Evolutionary conservation across 2,888 invertebrate species (phyloP), one percentile per base, ranked within the genome.

Genomic region (Amblyjoppa proteus): DNA sequence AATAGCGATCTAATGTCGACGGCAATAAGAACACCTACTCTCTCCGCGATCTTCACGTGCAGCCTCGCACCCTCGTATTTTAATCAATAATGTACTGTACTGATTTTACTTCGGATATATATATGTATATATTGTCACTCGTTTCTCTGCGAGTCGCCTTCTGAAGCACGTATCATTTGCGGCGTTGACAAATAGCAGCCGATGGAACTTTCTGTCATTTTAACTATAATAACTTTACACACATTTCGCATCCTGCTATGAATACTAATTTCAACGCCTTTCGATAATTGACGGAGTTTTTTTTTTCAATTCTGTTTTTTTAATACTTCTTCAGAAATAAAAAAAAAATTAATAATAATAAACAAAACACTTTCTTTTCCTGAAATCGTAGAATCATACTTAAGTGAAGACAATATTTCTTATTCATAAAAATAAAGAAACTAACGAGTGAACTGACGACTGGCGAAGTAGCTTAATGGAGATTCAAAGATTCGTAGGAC

Each of bases 1-100:
- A 20, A 25, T 20, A 49, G 51, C 11, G 20, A 38, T 68, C 38
- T 56, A 71, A 73, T 73, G 56, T 56, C 56, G 16, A 70, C 51
- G 58, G 58, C 58, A 25, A 25, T 58, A 51, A 49, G 6, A 28
- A 7, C 70, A 16, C n/a, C 70, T 25, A 45, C 11, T 51, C 31
- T 70, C 51, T n/a, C 31, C n/a, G 16, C 53, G 53, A 71, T 71
- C 53, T 9, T 16, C 70, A 34, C 51, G 70, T 70, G 51, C n/a
- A 31, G 51, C 31, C 31, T 31, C 28, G 51, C 28, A 51, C 70
- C 31, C 51, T 51, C 58, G 58, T 7, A 70, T 51, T 49, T 70
- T 31, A 70, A 70, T 70, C 51, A 51, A 70, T 70, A 31, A 9
- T 58, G 25, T 28, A 25, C 58, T 28, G 58, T 58, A 28, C 58